A percentile compares a stretch with the other conserved stretches of the same genome.
Conservation (phyloP, 2,113 vertebrate genomes). For the Dolichallabes microphthalmus region DNA sequence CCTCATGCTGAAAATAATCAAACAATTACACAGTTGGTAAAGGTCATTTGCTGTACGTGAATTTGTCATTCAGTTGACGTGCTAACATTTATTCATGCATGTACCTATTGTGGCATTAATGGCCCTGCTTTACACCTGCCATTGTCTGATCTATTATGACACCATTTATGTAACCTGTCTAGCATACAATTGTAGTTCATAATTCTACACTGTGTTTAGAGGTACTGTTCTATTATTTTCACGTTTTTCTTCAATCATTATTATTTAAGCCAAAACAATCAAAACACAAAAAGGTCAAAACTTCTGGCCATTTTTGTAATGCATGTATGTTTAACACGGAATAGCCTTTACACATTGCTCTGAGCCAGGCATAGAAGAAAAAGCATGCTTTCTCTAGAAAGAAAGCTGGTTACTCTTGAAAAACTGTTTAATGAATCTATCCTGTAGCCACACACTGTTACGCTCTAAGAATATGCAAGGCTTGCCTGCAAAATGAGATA, state of each 20-base stretch:
- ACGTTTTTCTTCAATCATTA: background rate
- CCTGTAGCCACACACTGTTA: background rate
- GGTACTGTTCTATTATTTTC: background rate
- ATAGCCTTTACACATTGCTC: too few species aligned
- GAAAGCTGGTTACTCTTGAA: too few species aligned
- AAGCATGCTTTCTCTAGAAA: background rate
- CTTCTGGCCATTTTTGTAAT: background rate
- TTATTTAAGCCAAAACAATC: background rate
- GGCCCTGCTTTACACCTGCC: background rate
- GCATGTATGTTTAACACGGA: background rate
- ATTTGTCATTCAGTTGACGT: background rate
- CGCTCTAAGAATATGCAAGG: too few species aligned
- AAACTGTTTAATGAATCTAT: background rate
- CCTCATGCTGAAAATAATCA: background rate
- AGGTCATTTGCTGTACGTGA: background rate
- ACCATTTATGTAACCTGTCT: background rate
- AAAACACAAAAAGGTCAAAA: background rate
- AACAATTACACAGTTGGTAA: background rate
- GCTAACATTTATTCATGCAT: background rate
- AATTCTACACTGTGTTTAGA: background rate
- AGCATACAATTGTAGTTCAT: background rate
- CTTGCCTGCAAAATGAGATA: too few species aligned
- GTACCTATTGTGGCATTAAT: background rate
- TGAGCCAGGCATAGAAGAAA: background rate
- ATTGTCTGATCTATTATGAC: background rate